Evolutionary conservation across 53 echinoderm and acorn worm species (phyloP), one percentile per base, ranked within the genome.

Genomic region (Zoroaster sp.): DNA sequence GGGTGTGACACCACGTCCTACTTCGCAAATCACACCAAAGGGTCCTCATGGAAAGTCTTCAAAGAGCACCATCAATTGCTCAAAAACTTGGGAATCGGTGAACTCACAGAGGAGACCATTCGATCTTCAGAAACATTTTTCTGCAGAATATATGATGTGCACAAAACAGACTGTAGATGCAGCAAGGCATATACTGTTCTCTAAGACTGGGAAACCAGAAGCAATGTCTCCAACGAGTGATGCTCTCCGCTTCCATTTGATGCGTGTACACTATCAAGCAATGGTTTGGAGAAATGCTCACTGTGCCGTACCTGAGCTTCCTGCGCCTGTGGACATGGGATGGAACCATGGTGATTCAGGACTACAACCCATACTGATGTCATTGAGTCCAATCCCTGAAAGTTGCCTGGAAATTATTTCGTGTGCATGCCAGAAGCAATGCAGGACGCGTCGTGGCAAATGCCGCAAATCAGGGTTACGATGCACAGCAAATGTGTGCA

Each of bases 381-480:
- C 80, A 8, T 41, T 89, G 18, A 7, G n/a, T 83, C 75, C 89
- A 12, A 92, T 92, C 31, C 83, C 93, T n/a, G n/a, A n/a, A n/a
- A n/a, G n/a, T n/a, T n/a, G n/a, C n/a, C n/a, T n/a, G n/a, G n/a
- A n/a, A n/a, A n/a, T n/a, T n/a, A n/a, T n/a, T n/a, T n/a, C n/a
- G n/a, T 85, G 69, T 40, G 71, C 35, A 40, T 85, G 85, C 33
- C 54, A 30, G 13, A 80, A 49, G 54, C 4, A 49, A 80, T 80
- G 55, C 37, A 23, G 54, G 14, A 79, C 55, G 31, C 49, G 51
- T 18, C 80, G 54, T 32, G 51, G 65, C 80, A 80, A 52, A n/a
- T 80, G 80, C 38, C 21, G 18, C 73, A 73, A 73, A 73, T 33
- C 73, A 7, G 36, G 73, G 34, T 73, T 73, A 36, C 34, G 36